A percentile compares a stretch with the other conserved stretches of the same genome.
Evolutionary conservation across 2,113 vertebrate genomes (phyloP).

Genomic region (Lepisosteus osseus): DNA sequence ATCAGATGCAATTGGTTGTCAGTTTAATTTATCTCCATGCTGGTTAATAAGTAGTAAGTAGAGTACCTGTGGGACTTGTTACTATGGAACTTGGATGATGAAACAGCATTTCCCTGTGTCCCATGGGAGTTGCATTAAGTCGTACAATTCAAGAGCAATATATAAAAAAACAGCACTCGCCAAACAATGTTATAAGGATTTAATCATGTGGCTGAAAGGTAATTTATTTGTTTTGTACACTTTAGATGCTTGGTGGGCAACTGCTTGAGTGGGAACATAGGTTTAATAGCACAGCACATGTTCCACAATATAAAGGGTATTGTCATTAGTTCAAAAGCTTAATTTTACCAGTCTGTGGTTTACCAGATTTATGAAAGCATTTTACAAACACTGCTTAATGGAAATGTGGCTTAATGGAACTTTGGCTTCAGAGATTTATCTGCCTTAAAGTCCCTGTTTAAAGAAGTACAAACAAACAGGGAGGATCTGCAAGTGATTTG

Average conservation of each 20-base stretch:
- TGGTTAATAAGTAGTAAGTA: not conserved
- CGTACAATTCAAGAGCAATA: not conserved
- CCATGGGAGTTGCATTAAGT: not conserved
- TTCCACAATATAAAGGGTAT: too few relatives aligned
- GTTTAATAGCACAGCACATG: not conserved
- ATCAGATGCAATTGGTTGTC: slow-evolving; percentile 4
- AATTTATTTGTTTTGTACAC: not conserved
- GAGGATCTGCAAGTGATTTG: too few relatives aligned
- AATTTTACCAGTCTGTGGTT: too few relatives aligned
- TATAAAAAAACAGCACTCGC: not conserved
- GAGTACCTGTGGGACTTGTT: not conserved
- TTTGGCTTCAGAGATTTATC: too few relatives aligned
- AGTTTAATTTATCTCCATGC: slow-evolving; percentile 8
- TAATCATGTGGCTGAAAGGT: not conserved
- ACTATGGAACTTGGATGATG: not conserved
- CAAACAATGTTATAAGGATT: not conserved
- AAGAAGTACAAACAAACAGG: too few relatives aligned
- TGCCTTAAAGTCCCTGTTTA: too few relatives aligned
- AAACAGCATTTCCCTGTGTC: not conserved
- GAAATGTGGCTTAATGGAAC: too few relatives aligned
- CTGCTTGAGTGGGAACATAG: not conserved
- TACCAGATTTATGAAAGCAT: too few relatives aligned
- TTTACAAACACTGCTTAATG: too few relatives aligned
- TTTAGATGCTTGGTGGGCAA: not conserved
- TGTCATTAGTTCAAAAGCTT: too few relatives aligned